Evolutionary conservation across 2,888 invertebrate genomes (phyloP).

Genomic region (Ophonus ardosiacus): DNA sequence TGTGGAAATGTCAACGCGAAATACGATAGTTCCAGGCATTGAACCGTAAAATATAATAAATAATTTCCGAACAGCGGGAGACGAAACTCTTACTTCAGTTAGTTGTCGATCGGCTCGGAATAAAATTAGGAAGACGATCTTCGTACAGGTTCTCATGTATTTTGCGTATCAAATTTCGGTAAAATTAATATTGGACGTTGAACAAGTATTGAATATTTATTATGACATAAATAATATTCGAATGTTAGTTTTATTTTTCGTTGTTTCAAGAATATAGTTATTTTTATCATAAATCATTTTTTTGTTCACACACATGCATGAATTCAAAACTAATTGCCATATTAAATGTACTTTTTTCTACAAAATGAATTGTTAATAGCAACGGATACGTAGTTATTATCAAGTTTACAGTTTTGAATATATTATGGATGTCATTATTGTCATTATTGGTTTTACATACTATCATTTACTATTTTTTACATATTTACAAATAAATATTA

Average conservation of each 20-base stretch:
- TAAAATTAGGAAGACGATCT: slow-evolving; percentile 40
- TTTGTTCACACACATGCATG: background rate
- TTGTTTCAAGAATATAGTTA: slow-evolving; percentile 40
- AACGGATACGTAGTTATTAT: background rate
- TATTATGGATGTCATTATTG: background rate
- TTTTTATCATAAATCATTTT: slow-evolving; percentile 31
- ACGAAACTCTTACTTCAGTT: slow-evolving; percentile 18
- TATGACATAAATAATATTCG: slow-evolving; percentile 53
- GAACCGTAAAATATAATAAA: slow-evolving; percentile 57
- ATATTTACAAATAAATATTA: background rate
- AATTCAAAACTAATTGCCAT: background rate
- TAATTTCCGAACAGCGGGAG: slow-evolving; percentile 53
- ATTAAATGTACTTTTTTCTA: background rate
- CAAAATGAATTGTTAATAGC: background rate
- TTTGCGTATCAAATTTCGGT: slow-evolving; percentile 58
- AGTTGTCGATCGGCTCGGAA: slow-evolving; percentile 25
- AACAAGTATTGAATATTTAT: slow-evolving; percentile 58
- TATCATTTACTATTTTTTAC: background rate
- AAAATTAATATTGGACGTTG: slow-evolving; percentile 52
- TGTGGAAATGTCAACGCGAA: slow-evolving; percentile 63
- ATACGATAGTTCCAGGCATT: slow-evolving; percentile 57
- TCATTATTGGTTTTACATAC: background rate
- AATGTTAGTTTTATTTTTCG: slow-evolving; percentile 52
- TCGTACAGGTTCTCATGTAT: slow-evolving; percentile 26
- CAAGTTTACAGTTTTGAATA: background rate